These are phyloP conservation scores for Eurytoma californica DNA, from an alignment of 2,888 invertebrate genomes.

Conservation along the genomic window DNA sequence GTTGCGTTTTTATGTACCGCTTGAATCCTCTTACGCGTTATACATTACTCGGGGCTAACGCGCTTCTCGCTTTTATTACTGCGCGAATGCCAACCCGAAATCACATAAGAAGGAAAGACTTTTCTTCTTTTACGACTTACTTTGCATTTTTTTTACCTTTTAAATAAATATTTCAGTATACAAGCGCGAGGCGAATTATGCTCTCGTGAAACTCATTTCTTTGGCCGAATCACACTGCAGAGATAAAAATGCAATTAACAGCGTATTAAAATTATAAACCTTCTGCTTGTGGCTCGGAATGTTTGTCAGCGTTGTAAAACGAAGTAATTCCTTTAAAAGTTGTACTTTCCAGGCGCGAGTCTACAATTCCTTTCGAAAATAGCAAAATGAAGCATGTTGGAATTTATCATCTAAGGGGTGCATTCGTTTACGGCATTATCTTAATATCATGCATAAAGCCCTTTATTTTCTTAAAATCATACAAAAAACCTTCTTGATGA, in stretches of 20 bases:
- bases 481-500: no score
- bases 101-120: constrained; percentile 30
- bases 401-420: no score
- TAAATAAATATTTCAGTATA: constrained; percentile 48
- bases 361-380: no score
- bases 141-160: constrained; percentile 39
- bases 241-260: constrained; percentile 31
- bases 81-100: constrained; percentile 33
- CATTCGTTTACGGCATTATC: no score
- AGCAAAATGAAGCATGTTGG: no score
- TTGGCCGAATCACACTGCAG: constrained; percentile 21
- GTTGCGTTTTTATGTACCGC: constrained; percentile 22
- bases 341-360: no score
- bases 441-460: no score
- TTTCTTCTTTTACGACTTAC: constrained; percentile 43
- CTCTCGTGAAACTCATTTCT: constrained; percentile 29
- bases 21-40: constrained; percentile 48
- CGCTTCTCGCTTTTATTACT: constrained; percentile 49
- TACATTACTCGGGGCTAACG: constrained; percentile 39
- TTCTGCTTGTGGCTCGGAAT: not conserved
- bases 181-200: constrained; percentile 25
- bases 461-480: no score
- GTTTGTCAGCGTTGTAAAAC: no score
- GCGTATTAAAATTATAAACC: constrained; percentile 3
- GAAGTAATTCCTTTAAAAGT: no score